Evolutionary conservation across 2,113 vertebrate genomes (phyloP), one percentile per base, ranked within the genome.

Genomic region (Rhineura floridana): DNA sequence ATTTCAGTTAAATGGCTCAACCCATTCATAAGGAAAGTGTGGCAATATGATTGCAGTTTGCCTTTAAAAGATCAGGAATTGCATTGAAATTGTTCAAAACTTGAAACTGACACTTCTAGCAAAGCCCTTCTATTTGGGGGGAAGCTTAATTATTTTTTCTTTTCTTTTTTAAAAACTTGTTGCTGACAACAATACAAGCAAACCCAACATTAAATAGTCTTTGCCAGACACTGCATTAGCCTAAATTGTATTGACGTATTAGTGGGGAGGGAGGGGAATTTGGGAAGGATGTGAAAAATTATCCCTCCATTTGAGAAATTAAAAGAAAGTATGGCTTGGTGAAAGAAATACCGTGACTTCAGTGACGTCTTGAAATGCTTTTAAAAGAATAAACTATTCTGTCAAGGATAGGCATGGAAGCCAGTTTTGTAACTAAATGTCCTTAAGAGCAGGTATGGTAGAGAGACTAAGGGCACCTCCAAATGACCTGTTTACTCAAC

Each of bases 341-440:
- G 50, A 84, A 92, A 90, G 59, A 84, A 48, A 63, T 86, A 72
- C n/a, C 39, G 69, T 89, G 52, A 88, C 85, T 88, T 87, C 52
- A 19, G 5, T 89, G 52, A 11, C 79, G 65, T 78, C 84, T 86
- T 79, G 33, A 89, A 78, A 84, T 85, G 88, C 88, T 87, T 86
- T 93, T 75, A 42, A 80, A 76, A 13, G 6, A 65, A 23, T 36
- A 78, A 67, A 48, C 1, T 30, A 1, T 63, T 76, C 59, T 59
- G 52, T 50, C 9, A 5, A 63, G 44, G 44, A 67, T 50, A 50
- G 9, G 21, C 55, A 36, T 44, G 28, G 65, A 55, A 87, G 62
- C n/a, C 48, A 12, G 25, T 59, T 59, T 52, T 36, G 44, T 46
- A 33, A 70, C 39, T 73, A 39, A 25, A 72, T 11, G 15, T 28